These are phyloP conservation scores for Tolypeutes matacus DNA, from an alignment of 2,797 vertebrate genomes.

Conservation along the genomic window DNA sequence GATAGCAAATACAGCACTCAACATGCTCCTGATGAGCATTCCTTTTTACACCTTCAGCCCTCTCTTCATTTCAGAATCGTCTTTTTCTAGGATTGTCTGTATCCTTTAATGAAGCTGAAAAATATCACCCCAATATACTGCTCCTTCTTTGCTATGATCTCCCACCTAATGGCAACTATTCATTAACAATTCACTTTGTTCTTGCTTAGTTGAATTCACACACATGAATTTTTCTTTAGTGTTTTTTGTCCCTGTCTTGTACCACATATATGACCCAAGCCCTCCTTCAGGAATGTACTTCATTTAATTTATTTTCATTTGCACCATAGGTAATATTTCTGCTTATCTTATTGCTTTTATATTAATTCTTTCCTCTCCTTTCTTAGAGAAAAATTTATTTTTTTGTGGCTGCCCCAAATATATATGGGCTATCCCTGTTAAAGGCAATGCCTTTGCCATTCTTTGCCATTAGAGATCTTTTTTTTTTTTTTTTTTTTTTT, in stretches of 20 bases:
- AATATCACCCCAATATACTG: no score
- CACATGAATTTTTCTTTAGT: neutral
- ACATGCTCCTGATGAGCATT: neutral
- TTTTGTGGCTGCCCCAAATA: neutral
- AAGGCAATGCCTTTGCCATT: neutral
- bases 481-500: no score
- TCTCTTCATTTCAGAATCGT: neutral
- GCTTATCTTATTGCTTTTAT: neutral
- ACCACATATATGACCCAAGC: neutral
- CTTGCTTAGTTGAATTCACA: neutral
- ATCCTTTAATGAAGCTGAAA: neutral
- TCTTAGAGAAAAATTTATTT: neutral
- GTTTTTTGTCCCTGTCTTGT: neutral
- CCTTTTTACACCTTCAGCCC: neutral
- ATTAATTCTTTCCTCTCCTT: constrained; percentile 7
- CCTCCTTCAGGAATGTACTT: neutral
- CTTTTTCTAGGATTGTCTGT: neutral
- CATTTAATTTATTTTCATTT: constrained; percentile 39
- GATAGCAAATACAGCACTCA: neutral
- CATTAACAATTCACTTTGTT: neutral
- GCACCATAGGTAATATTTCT: neutral
- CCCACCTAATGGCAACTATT: neutral
- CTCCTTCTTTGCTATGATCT: neutral
- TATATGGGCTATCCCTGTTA: neutral
- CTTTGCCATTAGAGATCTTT: neutral